Evolutionary conservation across 1,140 invertebrate species (phyloP).

Genomic region (Octopus bimaculoides): DNA sequence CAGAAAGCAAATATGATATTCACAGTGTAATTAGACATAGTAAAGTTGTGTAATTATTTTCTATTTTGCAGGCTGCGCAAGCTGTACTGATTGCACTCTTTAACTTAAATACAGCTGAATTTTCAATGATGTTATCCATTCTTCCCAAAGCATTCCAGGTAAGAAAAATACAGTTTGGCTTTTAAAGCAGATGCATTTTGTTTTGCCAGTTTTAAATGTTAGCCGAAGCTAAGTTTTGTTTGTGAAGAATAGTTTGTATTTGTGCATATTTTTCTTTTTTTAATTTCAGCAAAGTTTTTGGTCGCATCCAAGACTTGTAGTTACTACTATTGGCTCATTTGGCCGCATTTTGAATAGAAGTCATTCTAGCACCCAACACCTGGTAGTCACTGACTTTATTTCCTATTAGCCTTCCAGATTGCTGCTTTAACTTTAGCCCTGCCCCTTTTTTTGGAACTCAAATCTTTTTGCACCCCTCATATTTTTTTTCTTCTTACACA

Average conservation of each 20-base stretch:
- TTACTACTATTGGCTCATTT: slow-evolving; percentile 9
- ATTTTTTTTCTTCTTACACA: not conserved
- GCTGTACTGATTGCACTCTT: slow-evolving; percentile 81
- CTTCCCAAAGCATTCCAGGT: slow-evolving; percentile 77
- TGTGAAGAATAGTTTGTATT: not conserved
- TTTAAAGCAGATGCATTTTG: not conserved
- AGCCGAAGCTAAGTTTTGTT: not conserved
- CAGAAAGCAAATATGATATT: no score
- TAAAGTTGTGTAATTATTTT: not conserved
- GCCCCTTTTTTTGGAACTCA: not conserved
- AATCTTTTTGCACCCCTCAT: not conserved
- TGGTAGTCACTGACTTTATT: not conserved
- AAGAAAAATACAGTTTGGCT: slow-evolving; percentile 12
- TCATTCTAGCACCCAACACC: not conserved
- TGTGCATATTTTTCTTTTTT: slow-evolving; percentile 2
- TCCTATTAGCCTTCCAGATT: not conserved
- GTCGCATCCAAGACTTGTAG: not conserved
- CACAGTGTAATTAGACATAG: no score
- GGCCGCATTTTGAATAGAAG: not conserved
- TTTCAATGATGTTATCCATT: slow-evolving; percentile 78
- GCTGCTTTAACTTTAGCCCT: not conserved
- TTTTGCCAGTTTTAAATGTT: not conserved
- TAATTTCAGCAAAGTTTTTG: slow-evolving; percentile 9
- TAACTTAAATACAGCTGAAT: slow-evolving; percentile 83
- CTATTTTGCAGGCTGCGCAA: slow-evolving; percentile 65